phyloP scores from a whole-genome alignment of 2,113 vertebrate species.

The Etheostoma cragini region DNA sequence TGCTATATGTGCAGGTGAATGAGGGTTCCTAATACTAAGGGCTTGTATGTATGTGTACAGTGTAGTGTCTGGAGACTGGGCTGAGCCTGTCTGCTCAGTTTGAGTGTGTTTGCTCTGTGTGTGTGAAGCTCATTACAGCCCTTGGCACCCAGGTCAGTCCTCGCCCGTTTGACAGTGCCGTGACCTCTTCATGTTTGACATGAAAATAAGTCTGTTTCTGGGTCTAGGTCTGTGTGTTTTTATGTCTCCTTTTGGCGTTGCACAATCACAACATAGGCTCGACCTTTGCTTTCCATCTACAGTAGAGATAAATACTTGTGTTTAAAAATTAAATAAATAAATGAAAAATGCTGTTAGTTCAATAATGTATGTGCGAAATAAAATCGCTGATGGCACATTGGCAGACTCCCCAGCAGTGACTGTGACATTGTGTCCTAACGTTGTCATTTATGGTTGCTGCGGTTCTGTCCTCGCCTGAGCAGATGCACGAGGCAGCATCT shows the following conservation, averaged over 20 bases:
- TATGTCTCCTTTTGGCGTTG: slow-evolving; percentile 10
- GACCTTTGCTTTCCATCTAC: slow-evolving; percentile 14
- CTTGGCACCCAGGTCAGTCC: slow-evolving; percentile 47
- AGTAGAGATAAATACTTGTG: slow-evolving; percentile 18
- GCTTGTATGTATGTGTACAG: slow-evolving; percentile 36
- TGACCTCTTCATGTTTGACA: slow-evolving; percentile 67
- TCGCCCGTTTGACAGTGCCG: slow-evolving; percentile 58
- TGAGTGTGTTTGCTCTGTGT: slow-evolving; percentile 54
- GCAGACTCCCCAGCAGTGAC: slow-evolving; percentile 68
- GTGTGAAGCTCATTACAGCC: slow-evolving; percentile 46
- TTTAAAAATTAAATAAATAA: not conserved
- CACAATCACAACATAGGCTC: slow-evolving; percentile 37
- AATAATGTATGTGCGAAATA: slow-evolving; percentile 52
- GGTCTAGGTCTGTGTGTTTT: slow-evolving; percentile 37
- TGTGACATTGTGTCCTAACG: slow-evolving; percentile 71
- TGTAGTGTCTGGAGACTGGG: slow-evolving; percentile 31
- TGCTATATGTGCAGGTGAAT: slow-evolving; percentile 41
- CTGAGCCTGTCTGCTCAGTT: slow-evolving; percentile 55
- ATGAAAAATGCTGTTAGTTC: slow-evolving; percentile 18
- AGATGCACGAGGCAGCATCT: slow-evolving; percentile 67
- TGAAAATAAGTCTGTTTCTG: slow-evolving; percentile 42
- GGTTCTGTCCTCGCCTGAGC: slow-evolving; percentile 75
- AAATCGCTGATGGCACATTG: slow-evolving; percentile 75
- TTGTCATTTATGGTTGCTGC: slow-evolving; percentile 76
- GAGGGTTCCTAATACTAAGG: slow-evolving; percentile 18